These are phyloP conservation scores for Bombus vancouverensis DNA, from an alignment of 1,140 invertebrate species.

Conservation along the genomic window DNA sequence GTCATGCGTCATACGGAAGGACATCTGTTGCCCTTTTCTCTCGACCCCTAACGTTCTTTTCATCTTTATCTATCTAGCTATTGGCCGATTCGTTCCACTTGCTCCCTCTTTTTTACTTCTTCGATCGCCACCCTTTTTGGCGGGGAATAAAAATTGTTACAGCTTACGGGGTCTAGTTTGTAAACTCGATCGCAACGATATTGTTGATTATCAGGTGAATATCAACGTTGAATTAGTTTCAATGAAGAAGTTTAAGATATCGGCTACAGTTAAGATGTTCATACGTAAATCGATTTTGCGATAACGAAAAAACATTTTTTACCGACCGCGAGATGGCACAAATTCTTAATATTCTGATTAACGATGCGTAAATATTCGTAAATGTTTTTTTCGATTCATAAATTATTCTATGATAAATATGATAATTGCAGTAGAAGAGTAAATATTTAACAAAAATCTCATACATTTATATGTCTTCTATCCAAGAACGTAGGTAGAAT, in stretches of 20 bases:
- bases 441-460: background rate
- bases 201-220: background rate
- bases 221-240: background rate
- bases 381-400: background rate
- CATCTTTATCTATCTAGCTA: background rate
- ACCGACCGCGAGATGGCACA: slow-evolving; percentile 6
- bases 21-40: slow-evolving; percentile 76
- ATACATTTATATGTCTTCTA: too few relatives aligned
- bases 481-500: background rate
- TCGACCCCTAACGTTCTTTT: slow-evolving; percentile 35
- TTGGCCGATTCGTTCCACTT: background rate
- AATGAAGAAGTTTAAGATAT: background rate
- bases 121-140: background rate
- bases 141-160: slow-evolving; percentile 2
- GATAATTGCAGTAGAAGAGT: background rate
- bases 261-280: slow-evolving; percentile 44
- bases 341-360: background rate
- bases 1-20: slow-evolving; percentile 73
- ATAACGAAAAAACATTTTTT: slow-evolving; percentile 5
- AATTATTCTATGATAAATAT: too few relatives aligned
- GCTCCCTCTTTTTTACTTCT: background rate
- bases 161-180: too few relatives aligned
- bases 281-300: slow-evolving; percentile 51
- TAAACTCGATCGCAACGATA: background rate
- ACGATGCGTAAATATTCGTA: background rate